Base-by-base conservation (phyloP, 1,140 invertebrate genomes). In the Micrasema longulum region DNA sequence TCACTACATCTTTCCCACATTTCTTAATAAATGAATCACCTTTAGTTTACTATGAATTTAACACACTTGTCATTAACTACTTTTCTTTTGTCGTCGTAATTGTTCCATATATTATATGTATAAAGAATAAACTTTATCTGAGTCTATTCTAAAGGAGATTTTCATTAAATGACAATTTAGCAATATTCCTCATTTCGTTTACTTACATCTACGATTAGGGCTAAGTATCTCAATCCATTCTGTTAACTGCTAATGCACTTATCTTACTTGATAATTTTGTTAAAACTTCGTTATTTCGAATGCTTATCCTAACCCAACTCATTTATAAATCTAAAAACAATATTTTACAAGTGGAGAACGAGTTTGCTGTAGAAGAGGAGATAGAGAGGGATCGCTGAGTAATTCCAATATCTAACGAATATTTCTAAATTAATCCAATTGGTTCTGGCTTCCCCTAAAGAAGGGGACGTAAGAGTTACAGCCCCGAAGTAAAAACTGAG, bases 81-180 rank as follows among this genome's bases (percentile, higher is more conserved):
- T 74, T 71, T 60, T 71, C 65, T 69, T 65, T 57, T 47, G 52
- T 75, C 67, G 63, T 36, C 65, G 62, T 71, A 48, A 23, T 16
- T 52, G 55, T 68, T 36, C 45, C 63, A 52, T 66, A 50, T 64
- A 48, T 66, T 52, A 66, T 77, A 43, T 81, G 82, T 80, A 82
- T 77, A 60, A 80, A 83, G 71, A 84, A 82, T 5, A 83, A 84
- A 67, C 80, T 84, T 77, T 84, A 81, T 12, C 55, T 47, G 36
- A 60, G 47, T 69, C 67, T 53, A 48, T 53, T 38, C 64, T 47
- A 64, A 9, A 23, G 14, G 48, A 52, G 31, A 52, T 52, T 66
- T 66, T 68, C 52, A 62, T 69, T 45, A 60, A 60, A 60, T 48
- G 38, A 62, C 67, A 52, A 18, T n/a, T 22, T 57, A 62, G 23